Base-by-base conservation (phyloP, 2,113 vertebrate genomes). In the Rhinopithecus roxellana region DNA sequence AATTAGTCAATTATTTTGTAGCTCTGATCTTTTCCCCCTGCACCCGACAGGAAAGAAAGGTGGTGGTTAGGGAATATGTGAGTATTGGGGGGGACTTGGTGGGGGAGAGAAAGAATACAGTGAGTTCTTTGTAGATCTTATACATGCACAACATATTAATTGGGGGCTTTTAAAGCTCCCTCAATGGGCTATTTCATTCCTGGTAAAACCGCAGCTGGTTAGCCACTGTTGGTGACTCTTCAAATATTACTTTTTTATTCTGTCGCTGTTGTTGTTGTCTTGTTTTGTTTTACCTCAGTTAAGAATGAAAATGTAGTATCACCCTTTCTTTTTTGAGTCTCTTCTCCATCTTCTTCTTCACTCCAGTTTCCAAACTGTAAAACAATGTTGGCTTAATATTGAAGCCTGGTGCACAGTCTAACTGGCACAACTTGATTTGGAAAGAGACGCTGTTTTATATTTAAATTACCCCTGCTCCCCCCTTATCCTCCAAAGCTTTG, bases 1-100 rank as follows among this genome's bases (percentile, higher is more conserved):
- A 96, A 99, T 99, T 99, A 98, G 98, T 98, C 98, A 98, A 98
- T 99, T 98, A 99, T 98, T 99, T 98, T 98, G 96, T 97, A 97
- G 98, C 98, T 97, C 97, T 98, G 98, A 98, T 98, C 97, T 96
- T 98, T 98, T 97, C 74, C 96, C 97, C 95, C 92, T 97, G 96
- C 96, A 98, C 96, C 50, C 50, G 96, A 97, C 96, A 98, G 97
- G 95, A 97, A 94, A 96, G 95, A 97, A 87, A 96, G 98, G 98
- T 98, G 97, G 98, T 98, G 97, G 97, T 94, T 97, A 91, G 95
- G 95, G 94, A 93, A 74, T 93, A 92, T 97, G 89, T 97, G 93
- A 92, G 79, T 89, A 90, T 45, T 96, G 91, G 91, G 93, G 69
- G 64, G 67, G 86, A 20, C 5, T 89, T 97, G 95, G 94, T 30